Conservation (phyloP, 2,113 vertebrate genomes). For the Merops nubicus region DNA sequence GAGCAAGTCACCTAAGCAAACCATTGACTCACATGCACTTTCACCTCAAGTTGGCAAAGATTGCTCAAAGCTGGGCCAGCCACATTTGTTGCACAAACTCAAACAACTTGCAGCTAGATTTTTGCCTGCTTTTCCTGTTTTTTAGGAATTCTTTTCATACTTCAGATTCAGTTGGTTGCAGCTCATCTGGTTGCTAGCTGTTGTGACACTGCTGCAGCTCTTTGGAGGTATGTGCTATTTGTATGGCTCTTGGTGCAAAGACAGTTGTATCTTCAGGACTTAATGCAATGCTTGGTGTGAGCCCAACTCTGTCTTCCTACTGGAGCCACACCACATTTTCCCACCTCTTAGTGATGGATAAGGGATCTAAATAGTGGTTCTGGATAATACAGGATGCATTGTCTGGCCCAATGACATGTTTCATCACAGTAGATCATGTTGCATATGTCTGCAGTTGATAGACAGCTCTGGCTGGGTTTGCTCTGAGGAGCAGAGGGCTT, state of each 20-base stretch:
- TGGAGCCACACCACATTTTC: background rate
- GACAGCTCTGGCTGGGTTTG: background rate
- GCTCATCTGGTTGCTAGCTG: background rate
- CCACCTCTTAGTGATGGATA: background rate
- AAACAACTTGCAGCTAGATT: background rate
- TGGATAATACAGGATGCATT: background rate
- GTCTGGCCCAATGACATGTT: background rate
- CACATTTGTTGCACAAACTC: background rate
- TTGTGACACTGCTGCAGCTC: background rate
- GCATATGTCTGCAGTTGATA: background rate
- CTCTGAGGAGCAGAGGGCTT: background rate
- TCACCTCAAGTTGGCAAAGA: background rate
- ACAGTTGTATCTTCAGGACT: background rate
- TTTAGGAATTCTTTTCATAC: background rate
- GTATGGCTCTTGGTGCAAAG: background rate
- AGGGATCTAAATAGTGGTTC: background rate
- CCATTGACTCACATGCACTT: background rate
- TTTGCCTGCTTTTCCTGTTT: background rate
- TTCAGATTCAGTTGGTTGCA: background rate
- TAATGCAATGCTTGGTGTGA: background rate
- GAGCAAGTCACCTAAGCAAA: background rate
- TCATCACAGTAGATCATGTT: accelerated
- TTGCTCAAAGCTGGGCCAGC: background rate
- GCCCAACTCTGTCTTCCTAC: background rate
- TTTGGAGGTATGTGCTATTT: accelerated